Conservation (phyloP, 2,113 vertebrate genomes). For the Dromaius novaehollandiae region DNA sequence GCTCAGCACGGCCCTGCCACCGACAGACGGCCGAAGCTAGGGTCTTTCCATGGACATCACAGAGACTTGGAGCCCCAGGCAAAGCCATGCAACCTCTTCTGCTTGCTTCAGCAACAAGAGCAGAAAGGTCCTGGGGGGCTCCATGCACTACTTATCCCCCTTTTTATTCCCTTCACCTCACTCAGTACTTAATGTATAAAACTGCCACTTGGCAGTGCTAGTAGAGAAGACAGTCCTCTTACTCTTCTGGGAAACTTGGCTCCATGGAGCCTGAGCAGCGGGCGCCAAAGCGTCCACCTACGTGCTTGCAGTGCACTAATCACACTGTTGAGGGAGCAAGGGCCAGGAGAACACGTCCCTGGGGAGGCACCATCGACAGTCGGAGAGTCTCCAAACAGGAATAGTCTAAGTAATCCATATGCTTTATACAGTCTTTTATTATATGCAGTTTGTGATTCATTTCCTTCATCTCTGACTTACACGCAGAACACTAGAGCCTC, state of each 20-base stretch:
- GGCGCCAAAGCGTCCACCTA: fast-evolving
- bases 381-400: not conserved
- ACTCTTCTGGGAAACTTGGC: not conserved
- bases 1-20: fast-evolving
- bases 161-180: not conserved
- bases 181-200: fast-evolving
- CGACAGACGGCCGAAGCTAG: not conserved
- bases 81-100: not conserved
- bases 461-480: not conserved
- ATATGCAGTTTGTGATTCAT: fast-evolving
- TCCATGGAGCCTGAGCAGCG: fast-evolving
- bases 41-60: not conserved
- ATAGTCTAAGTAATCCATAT: fast-evolving
- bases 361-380: not conserved
- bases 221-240: not conserved
- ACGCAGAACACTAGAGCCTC: not conserved
- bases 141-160: fast-evolving
- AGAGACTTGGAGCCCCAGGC: not conserved
- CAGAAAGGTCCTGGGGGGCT: not conserved
- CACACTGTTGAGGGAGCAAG: not conserved
- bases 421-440: not conserved
- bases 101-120: not conserved
- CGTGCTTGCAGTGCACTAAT: fast-evolving
- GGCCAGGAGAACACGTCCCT: not conserved
- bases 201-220: not conserved